A percentile compares a stretch with the other conserved stretches of the same genome.
Conservation (phyloP, 2,113 vertebrate species). For the Rhinogobius similis region DNA sequence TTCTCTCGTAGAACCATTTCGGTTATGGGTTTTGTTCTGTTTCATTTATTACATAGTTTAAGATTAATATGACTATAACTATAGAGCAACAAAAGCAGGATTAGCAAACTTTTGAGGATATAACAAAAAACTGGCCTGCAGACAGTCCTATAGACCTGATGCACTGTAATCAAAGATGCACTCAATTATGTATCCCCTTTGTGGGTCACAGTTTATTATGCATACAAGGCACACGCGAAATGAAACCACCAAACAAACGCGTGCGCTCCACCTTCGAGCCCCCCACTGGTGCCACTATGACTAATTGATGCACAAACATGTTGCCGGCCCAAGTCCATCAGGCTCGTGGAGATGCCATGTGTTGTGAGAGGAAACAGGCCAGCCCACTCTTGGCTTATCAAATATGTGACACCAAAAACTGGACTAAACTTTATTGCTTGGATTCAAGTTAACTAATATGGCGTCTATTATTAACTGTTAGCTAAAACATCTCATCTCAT, state of each 20-base stretch:
- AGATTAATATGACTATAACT: too few species aligned
- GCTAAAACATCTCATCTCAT: too few species aligned
- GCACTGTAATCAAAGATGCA: neutral
- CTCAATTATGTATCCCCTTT: neutral
- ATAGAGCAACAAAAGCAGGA: too few species aligned
- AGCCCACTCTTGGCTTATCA: conserved; percentile 7
- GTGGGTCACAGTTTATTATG: conserved; percentile 29
- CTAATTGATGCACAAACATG: conserved; percentile 60
- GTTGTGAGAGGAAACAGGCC: conserved; percentile 19
- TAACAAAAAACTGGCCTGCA: neutral
- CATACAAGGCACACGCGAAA: conserved; percentile 20
- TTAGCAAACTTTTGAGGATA: neutral
- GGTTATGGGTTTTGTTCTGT: too few species aligned
- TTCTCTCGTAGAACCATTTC: too few species aligned
- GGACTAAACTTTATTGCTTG: neutral
- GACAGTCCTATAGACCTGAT: neutral
- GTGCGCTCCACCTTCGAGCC: conserved; percentile 17
- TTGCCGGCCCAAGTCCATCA: conserved; percentile 35
- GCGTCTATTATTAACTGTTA: neutral
- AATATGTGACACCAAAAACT: neutral
- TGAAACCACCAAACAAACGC: conserved; percentile 21
- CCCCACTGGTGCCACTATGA: conserved; percentile 34
- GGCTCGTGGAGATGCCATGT: conserved; percentile 19
- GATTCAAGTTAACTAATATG: neutral
- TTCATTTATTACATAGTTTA: too few species aligned